Percentiles rank a stretch among this genome's conserved stretches.
These are phyloP conservation scores for Eupristina koningsbergeri DNA, from an alignment of 1,140 invertebrate species.

Conservation along the genomic window DNA sequence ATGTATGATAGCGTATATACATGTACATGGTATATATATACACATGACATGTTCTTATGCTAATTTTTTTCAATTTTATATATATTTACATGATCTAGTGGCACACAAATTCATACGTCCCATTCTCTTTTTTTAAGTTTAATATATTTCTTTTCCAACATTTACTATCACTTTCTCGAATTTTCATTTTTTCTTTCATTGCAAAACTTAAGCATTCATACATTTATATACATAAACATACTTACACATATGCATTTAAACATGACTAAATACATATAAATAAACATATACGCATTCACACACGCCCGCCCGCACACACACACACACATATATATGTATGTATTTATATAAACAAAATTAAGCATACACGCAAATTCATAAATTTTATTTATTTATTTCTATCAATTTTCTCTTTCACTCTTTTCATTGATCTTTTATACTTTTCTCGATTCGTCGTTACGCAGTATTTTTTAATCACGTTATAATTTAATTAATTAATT, in stretches of 20 bases:
- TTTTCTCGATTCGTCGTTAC: slow-evolving; percentile 8
- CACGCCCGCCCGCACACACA: too few species aligned
- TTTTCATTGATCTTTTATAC: not conserved
- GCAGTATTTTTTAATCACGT: slow-evolving; percentile 2
- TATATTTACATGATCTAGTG: slow-evolving; percentile 67
- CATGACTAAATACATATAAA: not conserved
- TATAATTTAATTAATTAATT: slow-evolving; percentile 41
- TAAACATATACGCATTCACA: not conserved
- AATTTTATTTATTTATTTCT: slow-evolving; percentile 36
- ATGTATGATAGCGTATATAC: too few species aligned
- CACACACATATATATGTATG: too few species aligned
- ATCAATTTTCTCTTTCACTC: slow-evolving; percentile 25
- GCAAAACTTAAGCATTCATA: not conserved
- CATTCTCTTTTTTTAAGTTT: not conserved
- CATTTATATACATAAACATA: not conserved
- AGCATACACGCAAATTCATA: slow-evolving; percentile 6
- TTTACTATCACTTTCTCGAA: not conserved
- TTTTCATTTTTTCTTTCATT: not conserved
- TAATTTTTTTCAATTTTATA: slow-evolving; percentile 60
- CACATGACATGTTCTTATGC: slow-evolving; percentile 65
- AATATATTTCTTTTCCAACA: not conserved
- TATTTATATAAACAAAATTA: not conserved
- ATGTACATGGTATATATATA: slow-evolving; percentile 17
- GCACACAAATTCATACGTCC: slow-evolving; percentile 59
- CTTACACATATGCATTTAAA: not conserved